phyloP scores from a whole-genome alignment of 2,888 invertebrate species.

The Agonopterix alstromeriana region DNA sequence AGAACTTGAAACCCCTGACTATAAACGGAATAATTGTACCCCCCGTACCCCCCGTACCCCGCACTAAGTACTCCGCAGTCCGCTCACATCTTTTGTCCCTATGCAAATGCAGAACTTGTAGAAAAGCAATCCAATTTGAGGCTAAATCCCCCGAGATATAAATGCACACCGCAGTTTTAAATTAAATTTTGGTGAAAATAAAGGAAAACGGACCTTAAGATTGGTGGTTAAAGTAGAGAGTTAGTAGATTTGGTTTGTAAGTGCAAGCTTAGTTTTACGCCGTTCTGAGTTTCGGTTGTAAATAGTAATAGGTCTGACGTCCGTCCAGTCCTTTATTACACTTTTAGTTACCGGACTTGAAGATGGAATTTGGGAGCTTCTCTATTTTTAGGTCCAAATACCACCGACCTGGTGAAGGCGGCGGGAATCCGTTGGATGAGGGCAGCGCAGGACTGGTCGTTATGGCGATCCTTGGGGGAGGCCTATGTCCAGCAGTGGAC shows the following conservation, averaged over 20 bases:
- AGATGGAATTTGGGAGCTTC: too few relatives aligned
- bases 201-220: slow-evolving; percentile 17
- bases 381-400: too few relatives aligned
- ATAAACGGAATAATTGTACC: too few relatives aligned
- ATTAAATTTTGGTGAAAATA: slow-evolving; percentile 40
- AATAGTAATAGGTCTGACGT: neutral
- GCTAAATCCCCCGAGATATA: slow-evolving; percentile 52
- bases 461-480: too few relatives aligned
- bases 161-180: slow-evolving; percentile 54
- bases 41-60: too few relatives aligned
- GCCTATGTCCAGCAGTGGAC: too few relatives aligned
- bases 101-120: slow-evolving; percentile 66
- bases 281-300: slow-evolving; percentile 6
- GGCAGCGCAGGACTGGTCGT: too few relatives aligned
- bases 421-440: too few relatives aligned
- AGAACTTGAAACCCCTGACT: too few relatives aligned
- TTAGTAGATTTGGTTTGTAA: slow-evolving; percentile 10
- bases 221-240: slow-evolving; percentile 5
- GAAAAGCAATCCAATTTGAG: slow-evolving; percentile 64
- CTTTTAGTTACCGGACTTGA: too few relatives aligned
- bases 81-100: slow-evolving; percentile 28
- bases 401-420: too few relatives aligned
- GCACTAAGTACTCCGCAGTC: neutral
- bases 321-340: neutral
- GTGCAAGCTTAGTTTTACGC: slow-evolving; percentile 23